phyloP scores from a whole-genome alignment of 2,888 invertebrate genomes.

The Metopia argyrocephala region DNA sequence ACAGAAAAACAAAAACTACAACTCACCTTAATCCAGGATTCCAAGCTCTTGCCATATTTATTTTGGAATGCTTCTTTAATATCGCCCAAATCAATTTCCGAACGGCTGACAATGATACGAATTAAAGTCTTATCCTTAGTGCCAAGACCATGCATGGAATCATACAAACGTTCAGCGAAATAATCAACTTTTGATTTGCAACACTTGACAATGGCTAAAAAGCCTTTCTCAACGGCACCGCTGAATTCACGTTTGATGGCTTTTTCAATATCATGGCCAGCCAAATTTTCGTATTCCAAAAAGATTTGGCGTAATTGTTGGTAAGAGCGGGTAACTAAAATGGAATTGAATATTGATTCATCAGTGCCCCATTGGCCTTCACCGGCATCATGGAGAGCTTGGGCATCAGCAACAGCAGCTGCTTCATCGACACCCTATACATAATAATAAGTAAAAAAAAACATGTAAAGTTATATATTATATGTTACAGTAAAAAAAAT shows the following conservation, averaged over 20 bases:
- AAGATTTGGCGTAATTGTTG: slow-evolving; percentile 92
- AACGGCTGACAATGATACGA: slow-evolving; percentile 93
- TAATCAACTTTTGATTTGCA: slow-evolving; percentile 94
- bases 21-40: slow-evolving; percentile 89
- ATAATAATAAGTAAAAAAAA: background rate
- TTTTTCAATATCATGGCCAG: slow-evolving; percentile 90
- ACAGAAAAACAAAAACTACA: slow-evolving; percentile 12
- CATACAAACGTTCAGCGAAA: slow-evolving; percentile 93
- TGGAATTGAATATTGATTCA: slow-evolving; percentile 91
- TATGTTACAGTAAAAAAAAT: background rate
- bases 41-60: slow-evolving; percentile 89
- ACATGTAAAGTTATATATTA: background rate
- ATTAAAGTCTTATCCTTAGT: slow-evolving; percentile 95
- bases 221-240: slow-evolving; percentile 90
- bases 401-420: slow-evolving; percentile 90
- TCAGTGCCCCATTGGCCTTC: slow-evolving; percentile 94
- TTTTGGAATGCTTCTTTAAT: slow-evolving; percentile 94
- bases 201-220: slow-evolving; percentile 92
- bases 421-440: slow-evolving; percentile 87
- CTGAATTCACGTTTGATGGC: slow-evolving; percentile 93
- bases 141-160: slow-evolving; percentile 91
- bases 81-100: slow-evolving; percentile 94
- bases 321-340: slow-evolving; percentile 92
- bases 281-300: slow-evolving; percentile 88
- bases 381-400: slow-evolving; percentile 86